Conservation (phyloP, 1,140 invertebrate species). For the Trachymyrmex septentrionalis region DNA sequence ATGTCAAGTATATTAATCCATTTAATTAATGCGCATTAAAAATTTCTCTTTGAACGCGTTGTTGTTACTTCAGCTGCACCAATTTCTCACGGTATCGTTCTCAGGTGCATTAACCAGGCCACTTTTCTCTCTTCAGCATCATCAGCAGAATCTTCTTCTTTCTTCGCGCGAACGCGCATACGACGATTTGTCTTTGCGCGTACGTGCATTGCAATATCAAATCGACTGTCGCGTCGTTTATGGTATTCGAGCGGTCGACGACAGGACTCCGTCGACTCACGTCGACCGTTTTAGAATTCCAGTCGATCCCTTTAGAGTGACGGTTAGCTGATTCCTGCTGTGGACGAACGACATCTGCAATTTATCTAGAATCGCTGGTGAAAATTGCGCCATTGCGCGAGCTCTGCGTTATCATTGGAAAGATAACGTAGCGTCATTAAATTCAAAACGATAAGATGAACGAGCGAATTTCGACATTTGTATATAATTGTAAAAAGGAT, state of each 20-base stretch:
- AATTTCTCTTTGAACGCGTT: background rate
- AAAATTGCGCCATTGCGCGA: background rate
- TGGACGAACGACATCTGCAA: background rate
- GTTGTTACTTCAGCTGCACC: background rate
- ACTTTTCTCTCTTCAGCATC: conserved; percentile 5
- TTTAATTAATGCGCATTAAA: background rate
- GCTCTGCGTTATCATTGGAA: background rate
- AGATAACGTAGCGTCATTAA: background rate
- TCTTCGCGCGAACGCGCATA: conserved; percentile 15
- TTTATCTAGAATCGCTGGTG: conserved; percentile 20
- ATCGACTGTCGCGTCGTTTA: conserved; percentile 57
- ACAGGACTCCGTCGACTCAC: conserved; percentile 33
- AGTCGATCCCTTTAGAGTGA: conserved; percentile 7
- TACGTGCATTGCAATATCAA: conserved; percentile 66
- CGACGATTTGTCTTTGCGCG: conserved; percentile 67
- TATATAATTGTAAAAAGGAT: background rate
- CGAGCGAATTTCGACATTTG: background rate
- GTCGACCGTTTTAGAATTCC: conserved; percentile 42
- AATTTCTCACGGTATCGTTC: conserved; percentile 35
- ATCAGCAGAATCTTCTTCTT: conserved; percentile 41
- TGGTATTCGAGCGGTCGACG: conserved; percentile 66
- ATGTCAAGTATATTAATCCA: background rate
- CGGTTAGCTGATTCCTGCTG: background rate
- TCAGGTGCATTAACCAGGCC: background rate
- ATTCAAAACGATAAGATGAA: background rate